Evolutionary conservation across 1,140 invertebrate genomes (phyloP).

Genomic region (Bactericera cockerelli): DNA sequence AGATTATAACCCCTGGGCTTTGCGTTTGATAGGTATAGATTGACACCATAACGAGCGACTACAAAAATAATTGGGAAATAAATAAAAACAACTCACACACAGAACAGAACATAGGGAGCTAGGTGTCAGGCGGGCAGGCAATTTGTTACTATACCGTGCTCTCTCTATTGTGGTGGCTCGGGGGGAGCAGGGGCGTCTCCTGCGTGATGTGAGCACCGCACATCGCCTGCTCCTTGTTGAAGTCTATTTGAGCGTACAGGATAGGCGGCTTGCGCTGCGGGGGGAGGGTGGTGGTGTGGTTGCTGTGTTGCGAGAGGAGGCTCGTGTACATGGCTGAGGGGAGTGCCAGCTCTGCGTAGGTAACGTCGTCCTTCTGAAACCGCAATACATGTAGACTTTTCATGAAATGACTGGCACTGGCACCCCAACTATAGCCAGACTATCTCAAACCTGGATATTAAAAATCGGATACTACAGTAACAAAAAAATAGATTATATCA

Average conservation of each 20-base stretch:
- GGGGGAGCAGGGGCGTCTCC: background rate
- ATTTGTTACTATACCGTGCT: constrained; percentile 5
- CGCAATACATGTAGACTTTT: too few relatives aligned
- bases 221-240: background rate
- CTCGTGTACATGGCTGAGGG: background rate
- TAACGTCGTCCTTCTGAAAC: background rate
- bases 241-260: background rate
- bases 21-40: background rate
- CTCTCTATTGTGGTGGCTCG: background rate
- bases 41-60: too few relatives aligned
- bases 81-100: constrained; percentile 2
- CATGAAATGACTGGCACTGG: too few relatives aligned
- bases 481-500: too few relatives aligned
- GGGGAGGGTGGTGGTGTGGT: background rate
- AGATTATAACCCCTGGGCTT: background rate
- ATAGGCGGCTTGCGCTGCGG: background rate
- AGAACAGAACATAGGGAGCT: background rate
- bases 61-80: too few relatives aligned
- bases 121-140: background rate
- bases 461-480: too few relatives aligned
- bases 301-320: background rate
- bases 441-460: too few relatives aligned
- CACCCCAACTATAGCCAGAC: too few relatives aligned
- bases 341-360: background rate
- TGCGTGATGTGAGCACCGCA: background rate